Percentiles rank a stretch among this genome's conserved stretches.
phyloP scores from a whole-genome alignment of 2,113 vertebrate genomes.

The Stomatorhinus ivindoensis region DNA sequence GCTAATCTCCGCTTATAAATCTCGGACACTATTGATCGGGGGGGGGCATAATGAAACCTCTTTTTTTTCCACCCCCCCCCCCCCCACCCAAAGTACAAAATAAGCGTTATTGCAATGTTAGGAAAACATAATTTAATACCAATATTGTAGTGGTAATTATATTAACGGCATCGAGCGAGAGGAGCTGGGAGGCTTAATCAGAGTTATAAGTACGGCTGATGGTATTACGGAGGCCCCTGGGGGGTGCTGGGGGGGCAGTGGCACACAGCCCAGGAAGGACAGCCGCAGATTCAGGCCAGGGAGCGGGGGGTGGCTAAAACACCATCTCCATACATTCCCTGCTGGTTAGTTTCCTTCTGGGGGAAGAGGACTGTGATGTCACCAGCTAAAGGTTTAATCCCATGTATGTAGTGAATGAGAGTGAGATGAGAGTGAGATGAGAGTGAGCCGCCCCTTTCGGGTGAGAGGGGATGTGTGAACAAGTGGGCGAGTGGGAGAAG shows the following conservation, averaged over 20 bases:
- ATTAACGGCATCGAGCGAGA: conserved; percentile 73
- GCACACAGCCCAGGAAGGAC: conserved; percentile 43
- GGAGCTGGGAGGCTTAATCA: conserved; percentile 58
- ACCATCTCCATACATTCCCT: not conserved
- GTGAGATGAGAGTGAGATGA: not conserved
- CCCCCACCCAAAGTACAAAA: conserved; percentile 65
- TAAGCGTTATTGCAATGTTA: conserved; percentile 85
- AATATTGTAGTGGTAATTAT: conserved; percentile 83
- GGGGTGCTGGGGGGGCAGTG: conserved; percentile 30
- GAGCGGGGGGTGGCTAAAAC: conserved; percentile 2
- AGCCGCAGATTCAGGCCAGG: conserved; percentile 29
- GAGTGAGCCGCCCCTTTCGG: not conserved
- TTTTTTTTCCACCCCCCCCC: conserved; percentile 30
- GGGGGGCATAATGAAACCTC: conserved; percentile 77
- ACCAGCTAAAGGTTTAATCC: not conserved
- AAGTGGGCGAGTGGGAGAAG: not conserved
- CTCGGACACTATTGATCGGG: conserved; percentile 79
- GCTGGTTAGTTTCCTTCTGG: not conserved
- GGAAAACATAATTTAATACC: conserved; percentile 86
- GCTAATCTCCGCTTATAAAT: conserved; percentile 89
- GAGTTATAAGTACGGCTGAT: conserved; percentile 52
- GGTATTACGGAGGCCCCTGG: conserved; percentile 38
- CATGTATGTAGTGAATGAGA: not conserved
- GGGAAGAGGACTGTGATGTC: not conserved
- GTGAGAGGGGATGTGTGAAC: not conserved